Conservation (phyloP, 1,140 invertebrate species). For the Gryllus bimaculatus region DNA sequence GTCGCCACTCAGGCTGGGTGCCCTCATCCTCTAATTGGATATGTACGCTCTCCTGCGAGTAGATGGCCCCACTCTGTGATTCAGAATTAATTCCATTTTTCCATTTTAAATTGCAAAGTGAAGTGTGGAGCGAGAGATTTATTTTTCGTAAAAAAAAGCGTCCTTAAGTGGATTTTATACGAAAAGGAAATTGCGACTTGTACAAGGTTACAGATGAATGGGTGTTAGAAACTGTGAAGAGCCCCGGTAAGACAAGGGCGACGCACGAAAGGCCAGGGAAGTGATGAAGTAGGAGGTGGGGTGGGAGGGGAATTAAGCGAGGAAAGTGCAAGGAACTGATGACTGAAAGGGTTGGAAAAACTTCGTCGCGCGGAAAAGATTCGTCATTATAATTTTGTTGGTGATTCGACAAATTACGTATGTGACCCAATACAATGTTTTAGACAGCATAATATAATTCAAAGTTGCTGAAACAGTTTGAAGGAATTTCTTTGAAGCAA, state of each 20-base stretch:
- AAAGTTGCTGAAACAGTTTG: no score
- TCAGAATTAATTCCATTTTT: conserved; percentile 2
- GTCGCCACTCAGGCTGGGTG: no score
- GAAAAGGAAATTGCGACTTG: background rate
- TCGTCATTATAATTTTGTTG: no score
- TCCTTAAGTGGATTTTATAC: conserved; percentile 1
- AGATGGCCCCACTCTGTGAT: background rate
- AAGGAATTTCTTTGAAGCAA: no score
- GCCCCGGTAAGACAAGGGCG: background rate
- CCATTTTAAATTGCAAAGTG: conserved; percentile 5
- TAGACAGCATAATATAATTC: no score
- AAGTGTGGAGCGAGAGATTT: background rate
- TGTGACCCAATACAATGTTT: no score
- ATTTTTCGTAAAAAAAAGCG: background rate
- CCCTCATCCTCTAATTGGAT: background rate
- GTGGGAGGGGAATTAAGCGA: background rate
- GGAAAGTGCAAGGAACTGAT: no score
- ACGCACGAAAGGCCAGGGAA: background rate
- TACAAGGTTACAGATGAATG: background rate
- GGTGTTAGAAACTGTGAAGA: conserved; percentile 1
- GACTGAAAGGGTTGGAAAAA: no score
- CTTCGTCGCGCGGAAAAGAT: no score
- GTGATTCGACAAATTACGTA: no score
- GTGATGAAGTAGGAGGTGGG: background rate
- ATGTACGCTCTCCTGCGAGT: background rate